Percentiles rank a stretch among this genome's conserved stretches.
Evolutionary conservation across 2,113 vertebrate species (phyloP).

Genomic region (human): DNA sequence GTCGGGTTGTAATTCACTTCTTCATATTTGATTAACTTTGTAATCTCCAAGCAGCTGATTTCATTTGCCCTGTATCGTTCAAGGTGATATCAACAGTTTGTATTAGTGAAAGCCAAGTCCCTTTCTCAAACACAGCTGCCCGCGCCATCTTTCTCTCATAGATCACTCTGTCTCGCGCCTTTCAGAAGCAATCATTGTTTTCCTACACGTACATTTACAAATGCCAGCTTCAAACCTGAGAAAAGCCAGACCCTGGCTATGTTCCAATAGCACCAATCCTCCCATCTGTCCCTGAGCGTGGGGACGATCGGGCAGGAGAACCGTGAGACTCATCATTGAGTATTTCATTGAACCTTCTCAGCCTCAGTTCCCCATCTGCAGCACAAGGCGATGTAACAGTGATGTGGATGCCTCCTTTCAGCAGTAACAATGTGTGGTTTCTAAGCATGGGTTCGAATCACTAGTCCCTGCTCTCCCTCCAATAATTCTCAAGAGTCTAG

Average conservation of each 20-base stretch:
- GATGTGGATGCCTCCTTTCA: accelerated
- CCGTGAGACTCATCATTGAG: accelerated
- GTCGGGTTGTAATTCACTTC: not conserved
- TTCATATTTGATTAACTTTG: accelerated
- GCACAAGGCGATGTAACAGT: accelerated
- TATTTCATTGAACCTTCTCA: accelerated
- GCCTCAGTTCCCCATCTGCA: not conserved
- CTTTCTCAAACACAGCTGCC: accelerated
- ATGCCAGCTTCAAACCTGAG: not conserved
- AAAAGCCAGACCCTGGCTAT: not conserved
- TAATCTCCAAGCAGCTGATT: not conserved
- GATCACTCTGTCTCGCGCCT: accelerated
- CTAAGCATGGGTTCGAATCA: not conserved
- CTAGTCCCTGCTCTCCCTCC: not conserved
- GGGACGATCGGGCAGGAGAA: accelerated
- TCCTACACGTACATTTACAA: not conserved
- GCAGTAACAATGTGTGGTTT: accelerated
- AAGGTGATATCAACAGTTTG: accelerated
- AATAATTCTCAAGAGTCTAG: not conserved
- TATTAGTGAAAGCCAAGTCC: accelerated
- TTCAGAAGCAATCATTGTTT: not conserved
- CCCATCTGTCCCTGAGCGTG: accelerated
- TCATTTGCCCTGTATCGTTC: accelerated
- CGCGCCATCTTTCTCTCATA: accelerated
- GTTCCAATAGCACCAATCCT: not conserved